Evolutionary conservation across 2,797 vertebrate species (phyloP).

Genomic region (Poecile montanus): DNA sequence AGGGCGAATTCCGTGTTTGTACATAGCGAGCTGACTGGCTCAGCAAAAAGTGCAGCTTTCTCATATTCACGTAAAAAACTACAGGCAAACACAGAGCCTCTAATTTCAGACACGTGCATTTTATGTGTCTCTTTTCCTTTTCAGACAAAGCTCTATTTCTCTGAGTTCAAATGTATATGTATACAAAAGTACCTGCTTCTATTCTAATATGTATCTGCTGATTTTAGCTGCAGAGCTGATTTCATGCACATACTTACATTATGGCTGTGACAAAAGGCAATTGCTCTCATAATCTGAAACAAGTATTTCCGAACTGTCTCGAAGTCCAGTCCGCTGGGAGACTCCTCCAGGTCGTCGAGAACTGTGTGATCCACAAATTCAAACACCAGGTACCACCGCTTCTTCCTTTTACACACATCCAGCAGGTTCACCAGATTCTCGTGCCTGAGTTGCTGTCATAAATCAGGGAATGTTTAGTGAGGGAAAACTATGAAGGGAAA

Average conservation of each 20-base stretch:
- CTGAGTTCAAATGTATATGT: neutral
- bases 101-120: neutral
- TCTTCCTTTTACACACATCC: slow-evolving; percentile 88
- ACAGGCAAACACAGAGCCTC: neutral
- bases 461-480: neutral
- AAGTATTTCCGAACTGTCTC: slow-evolving; percentile 79
- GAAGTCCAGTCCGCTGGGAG: slow-evolving; percentile 81
- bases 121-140: neutral
- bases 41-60: neutral
- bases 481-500: neutral
- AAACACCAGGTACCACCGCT: slow-evolving; percentile 91
- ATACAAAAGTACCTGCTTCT: accelerated
- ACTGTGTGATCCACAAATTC: slow-evolving; percentile 91
- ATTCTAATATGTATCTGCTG: neutral
- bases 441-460: slow-evolving; percentile 86
- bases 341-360: slow-evolving; percentile 87
- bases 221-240: neutral
- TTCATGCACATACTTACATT: slow-evolving; percentile 78
- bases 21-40: neutral
- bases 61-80: neutral
- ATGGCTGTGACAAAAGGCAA: slow-evolving; percentile 89
- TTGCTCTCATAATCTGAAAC: slow-evolving; percentile 87
- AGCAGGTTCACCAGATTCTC: slow-evolving; percentile 91
- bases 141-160: neutral
- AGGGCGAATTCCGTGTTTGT: neutral